These are phyloP conservation scores for Catocala sponsa DNA, from an alignment of 2,888 invertebrate genomes.

Conservation along the genomic window DNA sequence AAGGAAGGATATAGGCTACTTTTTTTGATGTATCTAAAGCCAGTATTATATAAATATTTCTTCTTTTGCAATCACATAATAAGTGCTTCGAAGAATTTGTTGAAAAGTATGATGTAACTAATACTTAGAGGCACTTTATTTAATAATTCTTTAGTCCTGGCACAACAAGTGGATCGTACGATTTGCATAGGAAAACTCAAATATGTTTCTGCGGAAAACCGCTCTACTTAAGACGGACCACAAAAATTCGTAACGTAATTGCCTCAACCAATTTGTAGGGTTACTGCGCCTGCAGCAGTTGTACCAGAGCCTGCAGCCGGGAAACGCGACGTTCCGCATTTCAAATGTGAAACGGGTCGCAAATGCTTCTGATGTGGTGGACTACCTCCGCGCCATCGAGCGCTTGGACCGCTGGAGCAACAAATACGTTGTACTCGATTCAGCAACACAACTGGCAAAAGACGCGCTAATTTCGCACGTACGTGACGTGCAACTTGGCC, in stretches of 20 bases:
- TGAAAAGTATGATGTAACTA: too few species aligned
- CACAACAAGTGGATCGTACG: too few species aligned
- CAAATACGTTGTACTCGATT: conserved; percentile 96
- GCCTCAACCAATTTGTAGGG: conserved; percentile 86
- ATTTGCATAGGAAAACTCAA: too few species aligned
- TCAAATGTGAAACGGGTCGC: conserved; percentile 95
- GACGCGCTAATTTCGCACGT: conserved; percentile 96
- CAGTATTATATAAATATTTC: too few species aligned
- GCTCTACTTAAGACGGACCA: too few species aligned
- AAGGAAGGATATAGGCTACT: too few species aligned
- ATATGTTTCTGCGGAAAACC: too few species aligned
- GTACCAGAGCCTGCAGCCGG: conserved; percentile 94
- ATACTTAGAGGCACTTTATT: too few species aligned
- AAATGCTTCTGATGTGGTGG: conserved; percentile 94
- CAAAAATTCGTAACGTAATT: conserved; percentile 21
- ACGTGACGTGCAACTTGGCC: conserved; percentile 94
- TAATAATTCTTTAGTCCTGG: too few species aligned
- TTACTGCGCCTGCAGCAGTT: conserved; percentile 96
- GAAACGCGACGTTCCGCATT: conserved; percentile 94
- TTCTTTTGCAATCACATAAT: too few species aligned
- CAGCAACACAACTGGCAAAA: conserved; percentile 95
- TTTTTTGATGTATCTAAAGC: too few species aligned
- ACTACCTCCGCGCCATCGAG: conserved; percentile 94
- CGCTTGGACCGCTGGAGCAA: conserved; percentile 93
- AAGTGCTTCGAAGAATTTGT: too few species aligned